Percentiles rank a stretch among this genome's conserved stretches.
Evolutionary conservation across 2,797 vertebrate genomes (phyloP).

Genomic region (Bradypus variegatus): DNA sequence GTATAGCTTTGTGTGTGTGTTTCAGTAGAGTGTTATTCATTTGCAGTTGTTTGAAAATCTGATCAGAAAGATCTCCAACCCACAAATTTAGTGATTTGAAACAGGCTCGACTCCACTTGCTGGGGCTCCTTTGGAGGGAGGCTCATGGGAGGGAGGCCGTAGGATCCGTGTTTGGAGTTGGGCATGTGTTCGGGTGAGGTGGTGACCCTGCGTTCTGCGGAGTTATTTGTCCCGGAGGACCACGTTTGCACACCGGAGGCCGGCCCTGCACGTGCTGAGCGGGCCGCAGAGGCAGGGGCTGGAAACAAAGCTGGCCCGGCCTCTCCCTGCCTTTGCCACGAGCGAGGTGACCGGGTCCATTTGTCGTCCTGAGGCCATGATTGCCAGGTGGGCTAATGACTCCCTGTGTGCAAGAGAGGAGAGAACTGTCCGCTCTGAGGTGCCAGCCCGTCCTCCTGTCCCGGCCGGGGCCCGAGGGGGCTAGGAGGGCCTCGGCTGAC

Average conservation of each 20-base stretch:
- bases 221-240: background rate
- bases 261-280: background rate
- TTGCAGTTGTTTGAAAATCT: constrained; percentile 55
- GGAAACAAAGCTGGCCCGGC: background rate
- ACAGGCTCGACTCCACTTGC: fast-evolving
- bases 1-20: background rate
- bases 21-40: constrained; percentile 20
- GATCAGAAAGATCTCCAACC: constrained; percentile 48
- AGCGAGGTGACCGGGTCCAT: background rate
- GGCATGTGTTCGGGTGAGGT: fast-evolving
- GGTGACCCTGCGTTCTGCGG: fast-evolving
- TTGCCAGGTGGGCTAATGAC: background rate
- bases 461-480: fast-evolving
- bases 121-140: background rate
- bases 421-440: background rate
- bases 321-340: background rate
- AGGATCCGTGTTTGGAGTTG: fast-evolving
- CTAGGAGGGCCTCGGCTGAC: fast-evolving
- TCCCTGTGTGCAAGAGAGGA: background rate
- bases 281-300: background rate
- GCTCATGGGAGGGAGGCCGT: fast-evolving
- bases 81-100: constrained; percentile 32
- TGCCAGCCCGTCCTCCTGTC: fast-evolving
- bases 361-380: background rate
- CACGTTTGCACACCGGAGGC: background rate